These are phyloP conservation scores for Sander lucioperca DNA, from an alignment of 2,113 vertebrate genomes.

Conservation along the genomic window DNA sequence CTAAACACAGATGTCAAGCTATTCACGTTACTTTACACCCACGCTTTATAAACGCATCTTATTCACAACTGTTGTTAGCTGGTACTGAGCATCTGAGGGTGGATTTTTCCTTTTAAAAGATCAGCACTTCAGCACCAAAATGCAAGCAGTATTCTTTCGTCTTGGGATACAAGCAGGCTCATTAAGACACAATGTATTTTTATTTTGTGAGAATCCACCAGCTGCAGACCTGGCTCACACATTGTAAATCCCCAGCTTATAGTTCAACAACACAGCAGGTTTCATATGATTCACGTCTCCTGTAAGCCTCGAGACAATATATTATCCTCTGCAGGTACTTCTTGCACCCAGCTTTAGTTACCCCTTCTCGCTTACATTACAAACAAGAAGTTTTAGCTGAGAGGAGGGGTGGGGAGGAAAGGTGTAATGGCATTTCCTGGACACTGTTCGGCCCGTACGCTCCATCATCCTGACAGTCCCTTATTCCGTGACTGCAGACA, in stretches of 20 bases:
- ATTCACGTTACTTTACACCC: background rate
- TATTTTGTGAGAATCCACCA: slow-evolving; percentile 3
- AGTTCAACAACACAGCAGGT: slow-evolving; percentile 20
- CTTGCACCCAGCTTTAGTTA: slow-evolving; percentile 32
- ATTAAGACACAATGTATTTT: slow-evolving; percentile 13
- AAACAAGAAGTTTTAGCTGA: slow-evolving; percentile 38
- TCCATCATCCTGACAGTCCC: slow-evolving; percentile 73
- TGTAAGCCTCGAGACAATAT: slow-evolving; percentile 3
- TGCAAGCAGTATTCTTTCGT: background rate
- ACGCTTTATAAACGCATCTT: background rate
- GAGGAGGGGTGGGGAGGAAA: slow-evolving; percentile 1
- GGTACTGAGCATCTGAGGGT: background rate
- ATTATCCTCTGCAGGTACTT: slow-evolving; percentile 44
- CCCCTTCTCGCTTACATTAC: slow-evolving; percentile 37
- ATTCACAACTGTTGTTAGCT: background rate
- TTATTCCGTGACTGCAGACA: slow-evolving; percentile 60
- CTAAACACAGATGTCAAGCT: slow-evolving; percentile 3
- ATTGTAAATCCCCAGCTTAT: slow-evolving; percentile 7
- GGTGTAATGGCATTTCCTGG: slow-evolving; percentile 71
- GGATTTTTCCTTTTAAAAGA: background rate
- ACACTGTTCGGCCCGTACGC: slow-evolving; percentile 11
- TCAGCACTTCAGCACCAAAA: background rate
- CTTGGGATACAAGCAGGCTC: background rate
- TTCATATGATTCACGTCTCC: slow-evolving; percentile 24
- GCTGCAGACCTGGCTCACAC: slow-evolving; percentile 1